phyloP scores from a whole-genome alignment of 2,797 vertebrate genomes.

The Remorina albescens region DNA sequence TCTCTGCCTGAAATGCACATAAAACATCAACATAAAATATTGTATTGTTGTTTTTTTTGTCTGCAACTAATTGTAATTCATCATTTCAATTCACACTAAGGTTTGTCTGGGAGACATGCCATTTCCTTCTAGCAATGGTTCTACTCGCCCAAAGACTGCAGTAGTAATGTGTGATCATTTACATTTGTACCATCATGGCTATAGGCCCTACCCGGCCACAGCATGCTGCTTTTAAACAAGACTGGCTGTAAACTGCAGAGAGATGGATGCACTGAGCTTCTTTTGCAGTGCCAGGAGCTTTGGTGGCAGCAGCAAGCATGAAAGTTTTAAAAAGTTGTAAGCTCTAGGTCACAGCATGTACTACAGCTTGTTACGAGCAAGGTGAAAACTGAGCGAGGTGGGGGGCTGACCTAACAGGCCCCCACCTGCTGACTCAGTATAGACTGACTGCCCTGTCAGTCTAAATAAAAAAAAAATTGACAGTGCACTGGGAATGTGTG shows the following conservation, averaged over 20 bases:
- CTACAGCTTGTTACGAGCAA: not conserved
- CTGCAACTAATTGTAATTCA: not conserved
- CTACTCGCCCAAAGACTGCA: not conserved
- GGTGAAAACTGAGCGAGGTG: not conserved
- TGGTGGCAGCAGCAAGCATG: not conserved
- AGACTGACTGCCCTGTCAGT: too few species aligned
- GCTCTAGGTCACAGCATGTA: not conserved
- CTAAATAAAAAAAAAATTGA: too few species aligned
- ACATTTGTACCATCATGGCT: too few species aligned
- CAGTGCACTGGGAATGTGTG: too few species aligned
- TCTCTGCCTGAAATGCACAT: slow-evolving; percentile 90
- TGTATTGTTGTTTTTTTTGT: not conserved
- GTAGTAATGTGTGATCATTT: not conserved
- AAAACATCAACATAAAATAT: not conserved
- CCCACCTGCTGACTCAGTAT: too few species aligned
- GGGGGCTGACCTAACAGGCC: too few species aligned
- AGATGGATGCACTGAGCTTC: not conserved
- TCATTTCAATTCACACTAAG: not conserved
- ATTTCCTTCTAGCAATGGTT: not conserved
- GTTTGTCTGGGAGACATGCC: not conserved
- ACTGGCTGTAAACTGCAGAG: not conserved
- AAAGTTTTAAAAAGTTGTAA: not conserved
- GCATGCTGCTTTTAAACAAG: not conserved
- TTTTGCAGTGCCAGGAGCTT: not conserved
- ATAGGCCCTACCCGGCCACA: not conserved